Conservation (phyloP, 1,140 invertebrate species). For the Solenopsis fugax region DNA sequence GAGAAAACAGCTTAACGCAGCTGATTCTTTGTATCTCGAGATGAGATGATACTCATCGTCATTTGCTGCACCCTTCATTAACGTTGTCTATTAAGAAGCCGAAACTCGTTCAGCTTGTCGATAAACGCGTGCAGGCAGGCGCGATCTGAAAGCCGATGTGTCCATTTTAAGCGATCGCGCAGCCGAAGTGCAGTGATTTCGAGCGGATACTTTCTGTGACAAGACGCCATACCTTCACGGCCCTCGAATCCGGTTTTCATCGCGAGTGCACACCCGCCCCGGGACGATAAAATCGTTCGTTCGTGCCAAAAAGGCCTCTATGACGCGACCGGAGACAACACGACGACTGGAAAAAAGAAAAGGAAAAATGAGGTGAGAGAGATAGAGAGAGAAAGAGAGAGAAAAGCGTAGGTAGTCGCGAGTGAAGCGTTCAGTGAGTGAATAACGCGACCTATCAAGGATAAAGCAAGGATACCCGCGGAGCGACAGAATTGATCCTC, state of each 20-base stretch:
- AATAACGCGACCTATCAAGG: slow-evolving; percentile 76
- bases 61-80: neutral
- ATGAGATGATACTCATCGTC: neutral
- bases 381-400: neutral
- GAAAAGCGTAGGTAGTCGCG: slow-evolving; percentile 64
- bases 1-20: neutral
- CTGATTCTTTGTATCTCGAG: neutral
- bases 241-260: slow-evolving; percentile 66
- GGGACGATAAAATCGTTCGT: slow-evolving; percentile 34
- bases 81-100: neutral
- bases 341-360: neutral
- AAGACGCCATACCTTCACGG: slow-evolving; percentile 42
- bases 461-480: slow-evolving; percentile 62
- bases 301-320: slow-evolving; percentile 58
- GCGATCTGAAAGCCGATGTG: neutral
- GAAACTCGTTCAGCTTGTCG: slow-evolving; percentile 3
- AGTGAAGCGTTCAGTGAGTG: slow-evolving; percentile 79
- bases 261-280: slow-evolving; percentile 63
- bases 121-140: neutral
- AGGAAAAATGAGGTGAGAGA: slow-evolving; percentile 23
- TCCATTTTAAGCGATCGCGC: neutral
- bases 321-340: slow-evolving; percentile 40
- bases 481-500: slow-evolving; percentile 66
- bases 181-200: slow-evolving; percentile 64
- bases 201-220: slow-evolving; percentile 68